Evolutionary conservation across 1,140 invertebrate genomes (phyloP), one percentile per base, ranked within the genome.

Genomic region (Macrobrachium rosenbergii): DNA sequence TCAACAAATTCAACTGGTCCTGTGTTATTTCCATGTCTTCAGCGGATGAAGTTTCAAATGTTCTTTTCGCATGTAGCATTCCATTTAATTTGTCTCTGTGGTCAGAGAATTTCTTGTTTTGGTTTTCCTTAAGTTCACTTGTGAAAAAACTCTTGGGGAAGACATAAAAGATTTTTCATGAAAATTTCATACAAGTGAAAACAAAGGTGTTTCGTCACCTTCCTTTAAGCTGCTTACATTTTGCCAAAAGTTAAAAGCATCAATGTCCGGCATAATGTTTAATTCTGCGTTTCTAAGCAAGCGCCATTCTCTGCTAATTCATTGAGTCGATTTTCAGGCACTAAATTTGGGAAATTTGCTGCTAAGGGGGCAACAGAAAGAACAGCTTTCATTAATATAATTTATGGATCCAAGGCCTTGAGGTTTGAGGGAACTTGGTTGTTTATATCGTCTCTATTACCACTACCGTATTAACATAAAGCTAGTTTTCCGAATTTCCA

Each of bases 161-260:
- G 11, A 21, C 76, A 78, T 59, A 60, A n/a, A 5, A 45, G 52
- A 5, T 16, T 59, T 19, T 78, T 78, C 76, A 78, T 78, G 76
- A 78, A 60, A n/a, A 52, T 78, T 78, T 45, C 76, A 60, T 19
- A 78, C 3, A 58, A 78, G 76, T 37, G 76, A n/a, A 78, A 78
- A 45, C 52, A 78, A 45, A 52, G 43, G 76, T n/a, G 76, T 58
- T 52, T 78, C 76, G 58, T 78, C 52, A 78, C 76, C 76, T 52
- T 78, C 59, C 52, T 45, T 78, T 45, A 23, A 45, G 45, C 19
- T 59, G 21, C 45, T 19, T 21, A 78, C 76, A 0, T 78, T 78
- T 45, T 17, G n/a, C 76, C 43, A 58, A 59, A 78, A 78, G 60
- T 78, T 37, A 59, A 21, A 78, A 37, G 21, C 43, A 45, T 77